A percentile compares a stretch with the other conserved stretches of the same genome.
phyloP scores from a whole-genome alignment of 2,888 invertebrate species.

The Melanchra persicariae region DNA sequence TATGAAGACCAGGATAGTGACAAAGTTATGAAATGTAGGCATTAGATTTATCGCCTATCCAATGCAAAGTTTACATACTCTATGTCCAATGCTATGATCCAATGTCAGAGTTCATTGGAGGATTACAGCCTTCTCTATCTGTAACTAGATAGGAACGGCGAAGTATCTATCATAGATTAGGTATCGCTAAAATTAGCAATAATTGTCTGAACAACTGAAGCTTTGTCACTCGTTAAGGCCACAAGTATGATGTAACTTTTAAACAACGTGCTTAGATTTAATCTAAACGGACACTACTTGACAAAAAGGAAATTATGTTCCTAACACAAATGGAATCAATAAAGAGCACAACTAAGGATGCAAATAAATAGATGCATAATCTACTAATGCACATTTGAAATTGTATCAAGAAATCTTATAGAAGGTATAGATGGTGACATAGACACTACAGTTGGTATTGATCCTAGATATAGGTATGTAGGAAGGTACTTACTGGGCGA shows the following conservation, averaged over 20 bases:
- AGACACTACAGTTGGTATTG: background rate
- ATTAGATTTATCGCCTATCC: background rate
- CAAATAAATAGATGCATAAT: background rate
- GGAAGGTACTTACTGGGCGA: conserved; percentile 81
- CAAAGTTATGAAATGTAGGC: background rate
- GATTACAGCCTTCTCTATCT: conserved; percentile 22
- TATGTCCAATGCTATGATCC: background rate
- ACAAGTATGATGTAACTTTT: conserved; percentile 16
- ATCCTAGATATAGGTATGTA: background rate
- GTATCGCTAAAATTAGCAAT: background rate
- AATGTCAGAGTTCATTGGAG: conserved; percentile 41
- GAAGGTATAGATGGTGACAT: background rate
- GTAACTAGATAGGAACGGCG: background rate
- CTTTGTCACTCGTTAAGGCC: background rate
- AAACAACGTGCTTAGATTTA: background rate
- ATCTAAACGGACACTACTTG: fast-evolving
- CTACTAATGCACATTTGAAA: background rate
- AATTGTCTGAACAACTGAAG: background rate
- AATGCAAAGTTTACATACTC: no score
- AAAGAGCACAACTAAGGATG: background rate
- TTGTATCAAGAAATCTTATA: background rate
- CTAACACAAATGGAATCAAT: background rate
- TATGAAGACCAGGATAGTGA: background rate
- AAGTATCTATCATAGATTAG: background rate
- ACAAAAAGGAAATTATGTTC: background rate